These are phyloP conservation scores for Uria lomvia DNA, from an alignment of 2,113 vertebrate species.

Conservation along the genomic window DNA sequence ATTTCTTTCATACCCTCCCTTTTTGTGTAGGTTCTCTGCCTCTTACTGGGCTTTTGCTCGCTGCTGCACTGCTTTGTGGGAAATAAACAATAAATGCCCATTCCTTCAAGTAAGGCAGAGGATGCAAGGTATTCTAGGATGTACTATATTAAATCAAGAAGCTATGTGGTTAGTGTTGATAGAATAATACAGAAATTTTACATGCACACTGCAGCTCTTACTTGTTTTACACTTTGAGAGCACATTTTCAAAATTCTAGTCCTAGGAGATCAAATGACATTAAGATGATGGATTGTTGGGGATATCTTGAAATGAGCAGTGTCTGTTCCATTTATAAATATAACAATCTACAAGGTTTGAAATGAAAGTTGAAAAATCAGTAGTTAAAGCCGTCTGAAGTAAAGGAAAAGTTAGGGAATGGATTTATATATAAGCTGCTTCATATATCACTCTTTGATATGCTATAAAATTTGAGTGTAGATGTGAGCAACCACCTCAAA, in stretches of 20 bases:
- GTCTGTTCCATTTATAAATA: constrained; percentile 32
- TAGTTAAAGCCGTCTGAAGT: neutral
- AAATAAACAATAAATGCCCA: neutral
- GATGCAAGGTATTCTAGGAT: neutral
- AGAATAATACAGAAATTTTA: neutral
- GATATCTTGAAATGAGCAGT: constrained; percentile 37
- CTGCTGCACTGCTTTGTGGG: neutral
- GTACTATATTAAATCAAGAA: neutral
- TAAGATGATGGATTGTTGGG: constrained; percentile 38
- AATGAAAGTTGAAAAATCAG: neutral
- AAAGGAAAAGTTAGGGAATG: neutral
- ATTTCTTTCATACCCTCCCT: neutral
- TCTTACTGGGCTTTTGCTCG: neutral
- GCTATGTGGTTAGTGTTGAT: neutral
- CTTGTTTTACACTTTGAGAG: neutral
- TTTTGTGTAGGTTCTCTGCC: neutral
- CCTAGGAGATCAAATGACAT: constrained; percentile 26
- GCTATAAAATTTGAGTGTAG: neutral
- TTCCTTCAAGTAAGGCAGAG: neutral
- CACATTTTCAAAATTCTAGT: neutral
- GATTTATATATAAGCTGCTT: neutral
- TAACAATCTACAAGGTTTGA: neutral
- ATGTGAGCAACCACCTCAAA: neutral
- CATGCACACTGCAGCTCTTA: neutral
- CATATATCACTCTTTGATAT: neutral